Percentiles rank a stretch among this genome's conserved stretches.
phyloP scores from a whole-genome alignment of 2,113 vertebrate species.

The Seriola rivoliana region DNA sequence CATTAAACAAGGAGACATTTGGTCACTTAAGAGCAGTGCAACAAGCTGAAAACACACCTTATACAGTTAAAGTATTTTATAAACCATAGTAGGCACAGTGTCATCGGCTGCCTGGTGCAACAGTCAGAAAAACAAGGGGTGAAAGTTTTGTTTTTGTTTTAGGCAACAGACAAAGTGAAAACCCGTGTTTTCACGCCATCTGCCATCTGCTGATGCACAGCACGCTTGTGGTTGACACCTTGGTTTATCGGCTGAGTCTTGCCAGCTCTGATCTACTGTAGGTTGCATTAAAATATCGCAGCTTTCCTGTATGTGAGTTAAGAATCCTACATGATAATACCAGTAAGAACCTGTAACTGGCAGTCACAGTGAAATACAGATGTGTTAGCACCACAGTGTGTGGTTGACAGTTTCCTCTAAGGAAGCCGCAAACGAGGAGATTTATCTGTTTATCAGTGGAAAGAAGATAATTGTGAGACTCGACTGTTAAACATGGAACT shows the following conservation, averaged over 20 bases:
- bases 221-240: conserved; percentile 50
- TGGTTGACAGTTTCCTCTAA: not conserved
- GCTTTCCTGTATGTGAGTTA: conserved; percentile 3
- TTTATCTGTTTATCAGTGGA: conserved; percentile 1
- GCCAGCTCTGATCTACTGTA: not conserved
- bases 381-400: not conserved
- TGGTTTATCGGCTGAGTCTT: not conserved
- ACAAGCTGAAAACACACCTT: too few species aligned
- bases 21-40: too few species aligned
- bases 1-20: too few species aligned
- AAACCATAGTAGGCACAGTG: too few species aligned
- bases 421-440: not conserved
- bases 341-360: not conserved
- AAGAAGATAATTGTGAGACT: not conserved
- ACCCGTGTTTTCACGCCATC: not conserved
- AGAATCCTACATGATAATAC: not conserved
- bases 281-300: too few species aligned
- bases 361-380: not conserved
- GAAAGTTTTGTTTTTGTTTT: not conserved
- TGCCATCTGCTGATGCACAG: not conserved
- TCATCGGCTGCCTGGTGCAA: too few species aligned
- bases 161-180: not conserved
- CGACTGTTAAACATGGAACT: not conserved
- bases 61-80: too few species aligned
- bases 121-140: too few species aligned